A percentile compares a stretch with the other conserved stretches of the same genome.
Evolutionary conservation across 2,113 vertebrate genomes (phyloP).

Genomic region (Pelobates fuscus): DNA sequence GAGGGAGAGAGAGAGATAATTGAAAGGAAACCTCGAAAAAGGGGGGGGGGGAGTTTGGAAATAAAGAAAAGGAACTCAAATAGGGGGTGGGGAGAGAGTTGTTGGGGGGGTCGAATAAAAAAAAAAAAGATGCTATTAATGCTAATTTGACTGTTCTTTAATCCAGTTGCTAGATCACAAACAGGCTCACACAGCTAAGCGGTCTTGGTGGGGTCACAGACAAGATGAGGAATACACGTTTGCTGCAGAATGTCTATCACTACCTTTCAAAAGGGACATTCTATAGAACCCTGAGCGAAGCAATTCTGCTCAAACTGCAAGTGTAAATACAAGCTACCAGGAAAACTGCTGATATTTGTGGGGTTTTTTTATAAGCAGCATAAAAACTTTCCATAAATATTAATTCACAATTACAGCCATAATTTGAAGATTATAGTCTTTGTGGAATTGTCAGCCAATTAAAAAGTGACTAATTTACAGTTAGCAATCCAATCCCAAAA

Average conservation of each 20-base stretch:
- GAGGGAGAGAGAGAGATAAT: background rate
- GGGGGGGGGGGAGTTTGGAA: background rate
- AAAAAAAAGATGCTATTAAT: conserved; percentile 49
- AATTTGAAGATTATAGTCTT: conserved; percentile 53
- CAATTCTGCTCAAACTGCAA: conserved; percentile 40
- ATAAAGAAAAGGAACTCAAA: background rate
- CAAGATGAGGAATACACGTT: conserved; percentile 44
- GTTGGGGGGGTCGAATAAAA: background rate
- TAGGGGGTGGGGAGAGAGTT: conserved; percentile 12
- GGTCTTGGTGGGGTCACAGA: conserved; percentile 39
- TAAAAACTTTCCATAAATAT: conserved; percentile 53
- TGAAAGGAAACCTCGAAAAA: background rate
- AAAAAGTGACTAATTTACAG: conserved; percentile 53
- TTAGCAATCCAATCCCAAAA: conserved; percentile 50
- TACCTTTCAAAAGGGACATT: conserved; percentile 46
- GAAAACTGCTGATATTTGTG: conserved; percentile 13
- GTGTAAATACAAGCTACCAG: conserved; percentile 43
- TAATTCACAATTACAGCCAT: conserved; percentile 52
- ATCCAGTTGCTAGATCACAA: conserved; percentile 50
- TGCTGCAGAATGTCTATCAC: conserved; percentile 33
- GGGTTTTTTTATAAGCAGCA: conserved; percentile 24
- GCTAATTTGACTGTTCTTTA: conserved; percentile 51
- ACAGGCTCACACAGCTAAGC: conserved; percentile 32
- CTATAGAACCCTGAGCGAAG: conserved; percentile 37
- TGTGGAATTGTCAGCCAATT: conserved; percentile 50